Evolutionary conservation across 2,797 vertebrate genomes (phyloP).

Genomic region (Threskiornis aethiopicus): DNA sequence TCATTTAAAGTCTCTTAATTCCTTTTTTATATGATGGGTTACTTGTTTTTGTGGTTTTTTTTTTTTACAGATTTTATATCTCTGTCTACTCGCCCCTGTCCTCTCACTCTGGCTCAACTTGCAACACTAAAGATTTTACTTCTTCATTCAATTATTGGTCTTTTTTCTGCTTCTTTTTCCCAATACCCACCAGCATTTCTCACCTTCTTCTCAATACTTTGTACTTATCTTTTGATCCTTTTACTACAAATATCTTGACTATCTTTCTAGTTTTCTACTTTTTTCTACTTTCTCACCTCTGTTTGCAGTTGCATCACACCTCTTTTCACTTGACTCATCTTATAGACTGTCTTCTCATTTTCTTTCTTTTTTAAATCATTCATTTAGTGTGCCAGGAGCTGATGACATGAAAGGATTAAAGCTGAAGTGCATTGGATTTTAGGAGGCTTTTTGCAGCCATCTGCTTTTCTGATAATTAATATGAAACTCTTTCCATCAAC

Average conservation of each 20-base stretch:
- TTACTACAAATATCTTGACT: not conserved
- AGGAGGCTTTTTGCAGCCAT: not conserved
- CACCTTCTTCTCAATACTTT: not conserved
- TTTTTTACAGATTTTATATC: not conserved
- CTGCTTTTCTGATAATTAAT: conserved; percentile 54
- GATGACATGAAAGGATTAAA: conserved; percentile 9
- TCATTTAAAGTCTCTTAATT: not conserved
- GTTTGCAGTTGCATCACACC: not conserved
- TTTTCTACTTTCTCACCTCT: not conserved
- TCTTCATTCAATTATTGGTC: not conserved
- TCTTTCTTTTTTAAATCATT: not conserved
- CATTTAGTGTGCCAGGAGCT: not conserved
- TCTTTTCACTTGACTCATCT: not conserved
- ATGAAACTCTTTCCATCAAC: conserved; percentile 14
- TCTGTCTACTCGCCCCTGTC: not conserved
- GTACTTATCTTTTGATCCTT: conserved; percentile 17
- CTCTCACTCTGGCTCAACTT: not conserved
- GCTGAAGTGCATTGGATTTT: conserved; percentile 8
- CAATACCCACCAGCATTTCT: not conserved
- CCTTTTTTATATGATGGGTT: not conserved
- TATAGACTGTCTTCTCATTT: not conserved
- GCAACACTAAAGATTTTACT: not conserved
- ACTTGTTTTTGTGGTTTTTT: not conserved
- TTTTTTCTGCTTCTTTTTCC: not conserved
- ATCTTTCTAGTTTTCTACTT: not conserved